A percentile compares a stretch with the other conserved stretches of the same genome.
Evolutionary conservation across 1,140 invertebrate genomes (phyloP).

Genomic region (Nasonia vitripennis): DNA sequence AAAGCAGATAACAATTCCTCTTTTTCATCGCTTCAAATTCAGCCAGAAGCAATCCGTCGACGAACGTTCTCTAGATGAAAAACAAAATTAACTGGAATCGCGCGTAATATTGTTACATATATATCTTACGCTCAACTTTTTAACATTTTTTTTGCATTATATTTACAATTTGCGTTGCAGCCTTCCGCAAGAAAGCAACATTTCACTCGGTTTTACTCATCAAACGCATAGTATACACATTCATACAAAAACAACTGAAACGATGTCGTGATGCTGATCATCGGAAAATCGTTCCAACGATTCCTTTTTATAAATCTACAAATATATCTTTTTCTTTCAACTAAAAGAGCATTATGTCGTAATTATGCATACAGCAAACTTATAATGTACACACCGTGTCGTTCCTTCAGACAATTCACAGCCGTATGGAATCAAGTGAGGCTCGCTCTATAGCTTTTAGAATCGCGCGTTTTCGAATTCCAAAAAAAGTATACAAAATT

Average conservation of each 20-base stretch:
- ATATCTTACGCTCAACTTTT: conserved; percentile 19
- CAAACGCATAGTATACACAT: conserved; percentile 15
- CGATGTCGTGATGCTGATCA: conserved; percentile 35
- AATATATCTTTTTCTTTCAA: conserved; percentile 28
- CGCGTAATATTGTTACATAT: conserved; percentile 28
- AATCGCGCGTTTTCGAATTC: background rate
- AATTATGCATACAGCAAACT: conserved; percentile 39
- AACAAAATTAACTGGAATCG: conserved; percentile 25
- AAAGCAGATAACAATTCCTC: conserved; percentile 20
- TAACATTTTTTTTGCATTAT: conserved; percentile 35
- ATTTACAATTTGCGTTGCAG: conserved; percentile 44
- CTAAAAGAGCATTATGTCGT: conserved; percentile 24
- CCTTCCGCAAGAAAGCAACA: conserved; percentile 16
- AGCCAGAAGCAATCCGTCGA: conserved; percentile 9
- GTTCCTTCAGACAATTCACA: conserved; percentile 70
- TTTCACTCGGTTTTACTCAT: background rate
- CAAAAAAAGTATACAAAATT: background rate
- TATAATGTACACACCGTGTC: conserved; percentile 68
- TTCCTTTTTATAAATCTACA: conserved; percentile 33
- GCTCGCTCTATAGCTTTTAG: conserved; percentile 27
- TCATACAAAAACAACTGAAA: conserved; percentile 38
- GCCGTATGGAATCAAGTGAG: conserved; percentile 68
- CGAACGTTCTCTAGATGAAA: conserved; percentile 25
- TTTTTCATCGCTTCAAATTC: conserved; percentile 45
- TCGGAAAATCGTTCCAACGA: conserved; percentile 19